Percentiles rank a stretch among this genome's conserved stretches.
Evolutionary conservation across 2,113 vertebrate genomes (phyloP).

Genomic region (Rafetus swinhoei): DNA sequence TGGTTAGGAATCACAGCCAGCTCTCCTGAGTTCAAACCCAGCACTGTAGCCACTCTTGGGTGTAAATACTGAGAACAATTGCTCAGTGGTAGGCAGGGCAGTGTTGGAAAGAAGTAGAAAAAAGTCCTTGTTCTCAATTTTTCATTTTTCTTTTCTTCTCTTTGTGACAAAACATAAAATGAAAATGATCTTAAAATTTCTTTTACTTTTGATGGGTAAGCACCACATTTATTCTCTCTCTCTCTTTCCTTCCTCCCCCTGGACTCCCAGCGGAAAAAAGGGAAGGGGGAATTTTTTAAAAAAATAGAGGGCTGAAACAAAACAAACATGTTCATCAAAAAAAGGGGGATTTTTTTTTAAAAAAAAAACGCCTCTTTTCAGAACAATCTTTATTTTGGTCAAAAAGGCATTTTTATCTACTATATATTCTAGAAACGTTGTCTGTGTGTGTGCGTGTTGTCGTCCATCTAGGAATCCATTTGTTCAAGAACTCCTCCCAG

Average conservation of each 20-base stretch:
- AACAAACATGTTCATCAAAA: not conserved
- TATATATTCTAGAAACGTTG: no score
- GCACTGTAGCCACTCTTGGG: not conserved
- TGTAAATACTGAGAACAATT: not conserved
- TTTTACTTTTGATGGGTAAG: not conserved
- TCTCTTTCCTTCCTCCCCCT: no score
- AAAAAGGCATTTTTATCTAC: not conserved
- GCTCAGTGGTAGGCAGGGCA: not conserved
- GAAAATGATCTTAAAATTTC: not conserved
- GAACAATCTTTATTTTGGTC: not conserved
- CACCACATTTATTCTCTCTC: not conserved
- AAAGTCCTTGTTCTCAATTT: fast-evolving
- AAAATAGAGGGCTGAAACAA: not conserved
- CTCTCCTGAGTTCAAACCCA: not conserved
- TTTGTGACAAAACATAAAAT: not conserved
- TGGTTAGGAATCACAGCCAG: not conserved
- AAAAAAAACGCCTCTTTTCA: not conserved
- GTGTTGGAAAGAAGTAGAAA: not conserved
- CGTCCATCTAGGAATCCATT: no score
- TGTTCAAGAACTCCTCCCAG: no score
- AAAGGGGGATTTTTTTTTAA: not conserved
- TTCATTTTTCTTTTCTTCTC: not conserved
- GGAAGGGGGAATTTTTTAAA: not conserved
- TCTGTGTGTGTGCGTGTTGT: no score
- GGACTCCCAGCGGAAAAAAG: not conserved